A percentile compares a stretch with the other conserved stretches of the same genome.
Evolutionary conservation across 1,140 invertebrate genomes (phyloP).

Genomic region (Episyrphus balteatus): DNA sequence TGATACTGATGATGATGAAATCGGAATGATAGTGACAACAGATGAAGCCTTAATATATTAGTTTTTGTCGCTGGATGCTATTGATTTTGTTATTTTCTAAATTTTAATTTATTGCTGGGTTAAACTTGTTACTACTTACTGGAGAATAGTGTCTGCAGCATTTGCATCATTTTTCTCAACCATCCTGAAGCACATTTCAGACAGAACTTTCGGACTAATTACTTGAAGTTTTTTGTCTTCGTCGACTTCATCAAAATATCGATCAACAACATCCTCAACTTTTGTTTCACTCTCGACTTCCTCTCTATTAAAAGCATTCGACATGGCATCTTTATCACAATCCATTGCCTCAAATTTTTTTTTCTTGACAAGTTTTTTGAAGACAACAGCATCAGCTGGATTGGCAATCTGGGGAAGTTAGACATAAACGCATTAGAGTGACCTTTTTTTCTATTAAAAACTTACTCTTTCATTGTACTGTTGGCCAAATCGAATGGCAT

Average conservation of each 20-base stretch:
- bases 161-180: constrained; percentile 22
- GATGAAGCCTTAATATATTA: too few relatives aligned
- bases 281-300: constrained; percentile 21
- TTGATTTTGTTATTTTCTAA: too few relatives aligned
- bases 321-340: constrained; percentile 23
- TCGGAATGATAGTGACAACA: too few relatives aligned
- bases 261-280: constrained; percentile 55
- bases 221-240: constrained; percentile 18
- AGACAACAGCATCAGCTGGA: constrained; percentile 50
- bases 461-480: constrained; percentile 39
- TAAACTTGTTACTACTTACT: too few relatives aligned
- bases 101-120: too few relatives aligned
- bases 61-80: too few relatives aligned
- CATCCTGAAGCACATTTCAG: constrained; percentile 27
- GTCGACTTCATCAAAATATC: constrained; percentile 43
- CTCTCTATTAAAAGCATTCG: constrained; percentile 13
- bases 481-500: constrained; percentile 65
- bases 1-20: too few relatives aligned
- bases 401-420: constrained; percentile 53
- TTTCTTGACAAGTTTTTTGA: constrained; percentile 29
- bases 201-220: constrained; percentile 23
- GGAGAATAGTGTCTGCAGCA: constrained; percentile 26
- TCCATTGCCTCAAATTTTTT: constrained; percentile 12
- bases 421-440: too few relatives aligned
- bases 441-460: constrained; percentile 9